Evolutionary conservation across 1,140 invertebrate species (phyloP).

Genomic region (Drosophila lacteicornis): DNA sequence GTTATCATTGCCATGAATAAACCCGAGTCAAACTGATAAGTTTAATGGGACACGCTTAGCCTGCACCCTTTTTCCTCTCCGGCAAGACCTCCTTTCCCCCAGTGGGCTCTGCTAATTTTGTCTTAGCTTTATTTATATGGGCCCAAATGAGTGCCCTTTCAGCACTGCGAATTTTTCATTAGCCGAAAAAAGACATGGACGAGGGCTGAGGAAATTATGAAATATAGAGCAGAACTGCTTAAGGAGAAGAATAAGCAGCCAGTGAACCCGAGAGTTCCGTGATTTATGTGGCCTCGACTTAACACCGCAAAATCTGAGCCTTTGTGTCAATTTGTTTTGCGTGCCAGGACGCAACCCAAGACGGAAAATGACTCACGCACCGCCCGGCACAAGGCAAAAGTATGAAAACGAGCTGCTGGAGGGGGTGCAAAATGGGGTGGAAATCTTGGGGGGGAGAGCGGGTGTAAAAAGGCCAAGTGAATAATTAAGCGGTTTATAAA

Average conservation of each 20-base stretch:
- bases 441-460: constrained; percentile 7
- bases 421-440: constrained; percentile 3
- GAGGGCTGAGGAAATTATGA: constrained; percentile 37
- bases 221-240: constrained; percentile 52
- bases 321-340: constrained; percentile 80
- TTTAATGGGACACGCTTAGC: constrained; percentile 33
- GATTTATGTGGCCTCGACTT: constrained; percentile 76
- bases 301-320: constrained; percentile 78
- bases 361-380: constrained; percentile 32
- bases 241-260: constrained; percentile 29
- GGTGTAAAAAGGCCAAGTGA: constrained; percentile 74
- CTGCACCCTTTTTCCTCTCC: constrained; percentile 12
- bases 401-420: constrained; percentile 24
- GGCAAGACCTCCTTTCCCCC: constrained; percentile 1
- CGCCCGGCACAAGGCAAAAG: constrained; percentile 25
- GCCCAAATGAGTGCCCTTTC: constrained; percentile 46
- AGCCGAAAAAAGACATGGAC: constrained; percentile 33
- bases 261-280: constrained; percentile 35
- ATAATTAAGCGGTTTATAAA: constrained; percentile 84
- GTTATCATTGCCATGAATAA: constrained; percentile 5
- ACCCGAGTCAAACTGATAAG: constrained; percentile 32
- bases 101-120: constrained; percentile 9
- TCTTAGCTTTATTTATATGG: constrained; percentile 30
- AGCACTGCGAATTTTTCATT: constrained; percentile 49
- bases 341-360: constrained; percentile 47